A percentile compares a stretch with the other conserved stretches of the same genome.
Conservation (phyloP, 2,113 vertebrate genomes). For the Hydrochoerus hydrochaeris region DNA sequence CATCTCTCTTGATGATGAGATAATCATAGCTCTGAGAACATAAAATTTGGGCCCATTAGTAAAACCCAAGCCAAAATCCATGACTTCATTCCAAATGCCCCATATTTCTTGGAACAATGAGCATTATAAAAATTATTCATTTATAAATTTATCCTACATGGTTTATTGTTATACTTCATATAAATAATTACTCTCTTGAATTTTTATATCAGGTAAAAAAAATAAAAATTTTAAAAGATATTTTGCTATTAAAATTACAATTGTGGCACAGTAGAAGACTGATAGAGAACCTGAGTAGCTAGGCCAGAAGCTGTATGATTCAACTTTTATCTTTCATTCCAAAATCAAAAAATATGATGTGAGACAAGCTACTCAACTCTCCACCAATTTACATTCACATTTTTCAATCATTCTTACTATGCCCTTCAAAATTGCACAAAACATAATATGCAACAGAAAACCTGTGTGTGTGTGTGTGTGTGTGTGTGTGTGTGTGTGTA, state of each 20-base stretch:
- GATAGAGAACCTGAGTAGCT: background rate
- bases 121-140: background rate
- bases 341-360: background rate
- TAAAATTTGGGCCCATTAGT: background rate
- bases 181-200: background rate
- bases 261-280: background rate
- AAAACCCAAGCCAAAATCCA: conserved; percentile 7
- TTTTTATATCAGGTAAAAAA: background rate
- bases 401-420: conserved; percentile 35
- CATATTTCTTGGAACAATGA: background rate
- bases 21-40: background rate
- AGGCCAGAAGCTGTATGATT: background rate
- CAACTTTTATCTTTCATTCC: conserved; percentile 1
- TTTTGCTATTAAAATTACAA: background rate
- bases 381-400: background rate
- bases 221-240: background rate
- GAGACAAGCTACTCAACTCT: background rate
- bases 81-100: background rate
- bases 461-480: background rate
- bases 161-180: conserved; percentile 2
- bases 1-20: background rate
- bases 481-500: background rate
- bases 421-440: conserved; percentile 21
- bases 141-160: background rate
- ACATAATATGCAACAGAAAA: background rate